Evolutionary conservation across 2,888 invertebrate species (phyloP).

Genomic region (Lucinisca nassula): DNA sequence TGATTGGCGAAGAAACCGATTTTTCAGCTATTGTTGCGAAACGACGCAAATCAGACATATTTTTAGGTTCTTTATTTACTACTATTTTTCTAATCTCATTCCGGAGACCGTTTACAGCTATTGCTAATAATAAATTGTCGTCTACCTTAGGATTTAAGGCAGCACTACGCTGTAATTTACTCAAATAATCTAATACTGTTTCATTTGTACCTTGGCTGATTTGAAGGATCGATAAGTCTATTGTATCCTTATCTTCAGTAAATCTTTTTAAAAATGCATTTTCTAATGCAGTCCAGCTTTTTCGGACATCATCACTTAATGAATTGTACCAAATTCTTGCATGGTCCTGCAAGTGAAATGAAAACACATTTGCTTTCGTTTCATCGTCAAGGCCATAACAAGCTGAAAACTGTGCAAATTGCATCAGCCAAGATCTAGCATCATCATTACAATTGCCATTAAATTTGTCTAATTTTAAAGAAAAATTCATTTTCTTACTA

Average conservation of each 20-base stretch:
- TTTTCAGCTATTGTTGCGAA: slow-evolving; percentile 16
- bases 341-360: slow-evolving; percentile 26
- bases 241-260: neutral
- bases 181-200: neutral
- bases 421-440: neutral
- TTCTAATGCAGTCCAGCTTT: neutral
- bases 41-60: slow-evolving; percentile 5
- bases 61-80: slow-evolving; percentile 23
- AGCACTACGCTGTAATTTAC: neutral
- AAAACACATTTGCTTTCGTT: slow-evolving; percentile 2
- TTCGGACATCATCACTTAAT: neutral
- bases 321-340: slow-evolving; percentile 28
- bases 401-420: neutral
- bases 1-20: neutral
- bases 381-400: neutral
- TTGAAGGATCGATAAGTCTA: slow-evolving; percentile 11
- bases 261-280: neutral
- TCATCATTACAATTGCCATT: neutral
- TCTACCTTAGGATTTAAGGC: neutral
- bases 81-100: neutral
- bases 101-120: slow-evolving; percentile 21
- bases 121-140: neutral
- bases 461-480: neutral
- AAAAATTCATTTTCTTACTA: neutral
- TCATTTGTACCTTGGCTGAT: neutral